These are phyloP conservation scores for Pyrocephalus nanus DNA, from an alignment of 2,797 vertebrate genomes.

Conservation along the genomic window DNA sequence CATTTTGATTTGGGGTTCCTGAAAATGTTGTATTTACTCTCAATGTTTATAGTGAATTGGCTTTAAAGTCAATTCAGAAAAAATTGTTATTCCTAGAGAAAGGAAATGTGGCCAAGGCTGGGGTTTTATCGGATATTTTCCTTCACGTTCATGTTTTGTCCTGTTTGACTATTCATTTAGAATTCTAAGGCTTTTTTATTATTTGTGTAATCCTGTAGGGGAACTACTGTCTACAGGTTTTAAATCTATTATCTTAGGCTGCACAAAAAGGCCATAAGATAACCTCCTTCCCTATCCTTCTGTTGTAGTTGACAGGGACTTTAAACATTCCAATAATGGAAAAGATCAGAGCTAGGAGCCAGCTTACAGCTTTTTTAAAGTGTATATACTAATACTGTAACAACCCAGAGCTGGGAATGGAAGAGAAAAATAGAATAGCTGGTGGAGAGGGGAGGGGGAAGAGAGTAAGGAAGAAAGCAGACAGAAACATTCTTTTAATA, in stretches of 20 bases:
- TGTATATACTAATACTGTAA: background rate
- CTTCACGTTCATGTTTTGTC: background rate
- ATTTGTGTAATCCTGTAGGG: constrained; percentile 26
- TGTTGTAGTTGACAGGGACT: constrained; percentile 17
- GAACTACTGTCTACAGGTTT: constrained; percentile 36
- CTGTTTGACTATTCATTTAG: constrained; percentile 26
- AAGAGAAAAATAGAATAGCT: background rate
- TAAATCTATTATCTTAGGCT: constrained; percentile 47
- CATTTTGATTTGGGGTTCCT: background rate
- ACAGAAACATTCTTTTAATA: constrained; percentile 6
- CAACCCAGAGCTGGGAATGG: background rate
- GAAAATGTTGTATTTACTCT: background rate
- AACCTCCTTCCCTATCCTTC: constrained; percentile 42
- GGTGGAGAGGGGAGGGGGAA: background rate
- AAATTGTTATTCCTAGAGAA: background rate
- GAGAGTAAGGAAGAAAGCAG: background rate
- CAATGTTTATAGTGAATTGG: background rate
- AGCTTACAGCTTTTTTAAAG: background rate
- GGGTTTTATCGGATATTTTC: constrained; percentile 5
- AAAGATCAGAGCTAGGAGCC: constrained; percentile 26
- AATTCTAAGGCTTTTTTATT: constrained; percentile 16
- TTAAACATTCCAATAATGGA: constrained; percentile 30
- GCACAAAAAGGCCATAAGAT: constrained; percentile 45
- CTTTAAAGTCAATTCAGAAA: background rate
- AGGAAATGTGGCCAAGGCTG: background rate